Evolutionary conservation across 2,888 invertebrate genomes (phyloP).

Genomic region (Synanthedon formicaeformis): DNA sequence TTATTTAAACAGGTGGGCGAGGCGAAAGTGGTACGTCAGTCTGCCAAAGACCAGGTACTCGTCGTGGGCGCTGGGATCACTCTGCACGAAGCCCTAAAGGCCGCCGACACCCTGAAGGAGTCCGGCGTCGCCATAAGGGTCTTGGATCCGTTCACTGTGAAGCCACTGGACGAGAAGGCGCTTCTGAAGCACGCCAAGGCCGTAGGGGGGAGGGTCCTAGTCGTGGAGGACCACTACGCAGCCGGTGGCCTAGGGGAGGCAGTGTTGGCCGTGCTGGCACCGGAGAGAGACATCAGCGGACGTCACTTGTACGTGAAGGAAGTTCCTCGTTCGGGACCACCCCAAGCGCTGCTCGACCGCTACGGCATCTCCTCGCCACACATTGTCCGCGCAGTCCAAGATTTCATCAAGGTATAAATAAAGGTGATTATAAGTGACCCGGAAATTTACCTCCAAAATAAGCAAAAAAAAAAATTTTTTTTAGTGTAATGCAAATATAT

Average conservation of each 20-base stretch:
- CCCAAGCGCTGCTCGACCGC: constrained; percentile 84
- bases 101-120: constrained; percentile 80
- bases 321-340: constrained; percentile 94
- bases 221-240: constrained; percentile 97
- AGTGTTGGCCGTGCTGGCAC: constrained; percentile 83
- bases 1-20: constrained; percentile 72
- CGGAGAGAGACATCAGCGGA: constrained; percentile 77
- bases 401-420: constrained; percentile 63
- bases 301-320: constrained; percentile 83
- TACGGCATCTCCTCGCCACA: constrained; percentile 90
- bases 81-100: constrained; percentile 88
- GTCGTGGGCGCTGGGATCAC: constrained; percentile 96
- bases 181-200: constrained; percentile 82
- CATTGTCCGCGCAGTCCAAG: constrained; percentile 78
- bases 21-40: constrained; percentile 83
- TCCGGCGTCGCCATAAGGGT: constrained; percentile 82
- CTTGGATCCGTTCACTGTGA: constrained; percentile 95
- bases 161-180: constrained; percentile 88
- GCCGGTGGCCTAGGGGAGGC: constrained; percentile 98
- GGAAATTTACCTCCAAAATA: too few relatives aligned
- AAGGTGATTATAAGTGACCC: too few relatives aligned
- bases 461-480: too few relatives aligned
- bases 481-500: too few relatives aligned
- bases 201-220: constrained; percentile 85
- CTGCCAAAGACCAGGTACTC: constrained; percentile 82